Conservation (phyloP, 2,113 vertebrate genomes). For the Hypomesus transpacificus region DNA sequence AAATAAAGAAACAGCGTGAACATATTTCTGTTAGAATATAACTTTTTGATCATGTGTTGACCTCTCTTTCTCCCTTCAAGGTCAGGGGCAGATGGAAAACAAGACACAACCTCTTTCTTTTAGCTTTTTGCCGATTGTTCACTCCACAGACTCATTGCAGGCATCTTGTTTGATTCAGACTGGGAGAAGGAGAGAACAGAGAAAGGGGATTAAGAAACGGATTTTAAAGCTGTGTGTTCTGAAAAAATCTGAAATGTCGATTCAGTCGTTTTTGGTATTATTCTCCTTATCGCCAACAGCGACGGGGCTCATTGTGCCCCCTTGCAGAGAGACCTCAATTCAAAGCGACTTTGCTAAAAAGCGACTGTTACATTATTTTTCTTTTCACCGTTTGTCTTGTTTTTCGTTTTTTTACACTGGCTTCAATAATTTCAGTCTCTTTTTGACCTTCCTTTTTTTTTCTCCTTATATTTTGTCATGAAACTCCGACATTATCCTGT, state of each 20-base stretch:
- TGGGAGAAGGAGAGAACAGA: neutral
- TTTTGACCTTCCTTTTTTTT: neutral
- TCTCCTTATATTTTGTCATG: neutral
- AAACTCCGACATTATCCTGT: slow-evolving; percentile 13
- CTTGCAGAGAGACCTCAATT: neutral
- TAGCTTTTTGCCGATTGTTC: too few relatives aligned
- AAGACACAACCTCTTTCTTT: too few relatives aligned
- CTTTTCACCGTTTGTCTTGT: neutral
- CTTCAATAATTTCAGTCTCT: neutral
- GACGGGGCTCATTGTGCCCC: neutral
- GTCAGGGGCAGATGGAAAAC: too few relatives aligned
- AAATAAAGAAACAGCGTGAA: too few relatives aligned
- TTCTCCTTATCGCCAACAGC: neutral
- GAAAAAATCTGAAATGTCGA: neutral
- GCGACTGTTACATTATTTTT: neutral
- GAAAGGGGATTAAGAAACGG: neutral
- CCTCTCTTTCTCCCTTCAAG: too few relatives aligned
- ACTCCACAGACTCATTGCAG: neutral
- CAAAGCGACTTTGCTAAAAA: neutral
- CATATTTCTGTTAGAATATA: too few relatives aligned
- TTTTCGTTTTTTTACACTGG: neutral
- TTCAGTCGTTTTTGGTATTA: neutral
- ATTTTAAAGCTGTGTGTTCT: neutral
- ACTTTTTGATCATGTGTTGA: too few relatives aligned
- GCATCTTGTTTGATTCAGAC: neutral